These are phyloP conservation scores for Globia sparganii DNA, from an alignment of 2,888 invertebrate species.

Conservation along the genomic window DNA sequence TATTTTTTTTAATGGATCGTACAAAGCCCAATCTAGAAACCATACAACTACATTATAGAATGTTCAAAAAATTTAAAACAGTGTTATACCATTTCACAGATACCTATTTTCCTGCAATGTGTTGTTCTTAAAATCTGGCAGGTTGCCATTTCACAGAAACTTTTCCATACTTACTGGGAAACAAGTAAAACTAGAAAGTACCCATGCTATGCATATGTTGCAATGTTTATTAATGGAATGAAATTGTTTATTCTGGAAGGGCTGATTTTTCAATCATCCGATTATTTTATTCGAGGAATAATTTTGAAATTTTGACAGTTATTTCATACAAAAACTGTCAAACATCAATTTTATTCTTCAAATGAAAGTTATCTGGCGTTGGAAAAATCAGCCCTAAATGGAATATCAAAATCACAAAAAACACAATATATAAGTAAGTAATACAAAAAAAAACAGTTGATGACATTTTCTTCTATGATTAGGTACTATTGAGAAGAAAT, in stretches of 20 bases:
- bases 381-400: too few species aligned
- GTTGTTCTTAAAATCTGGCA: conserved; percentile 12
- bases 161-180: not conserved
- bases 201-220: not conserved
- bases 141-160: conserved; percentile 15
- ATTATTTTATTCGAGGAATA: too few species aligned
- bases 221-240: not conserved
- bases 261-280: too few species aligned
- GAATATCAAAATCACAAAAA: not conserved
- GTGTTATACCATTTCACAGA: not conserved
- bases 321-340: too few species aligned
- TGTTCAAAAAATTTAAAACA: not conserved
- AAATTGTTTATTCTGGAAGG: not conserved
- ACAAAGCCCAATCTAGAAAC: too few species aligned
- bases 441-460: not conserved
- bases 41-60: not conserved
- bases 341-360: too few species aligned
- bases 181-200: too few species aligned
- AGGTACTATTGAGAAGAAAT: not conserved
- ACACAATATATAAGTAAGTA: too few species aligned
- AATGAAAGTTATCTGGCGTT: too few species aligned
- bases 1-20: not conserved
- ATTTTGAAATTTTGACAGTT: too few species aligned
- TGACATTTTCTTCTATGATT: not conserved
- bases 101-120: conserved; percentile 14